Evolutionary conservation across 2,113 vertebrate species (phyloP), one percentile per base, ranked within the genome.

Genomic region (Amphiprion percula): DNA sequence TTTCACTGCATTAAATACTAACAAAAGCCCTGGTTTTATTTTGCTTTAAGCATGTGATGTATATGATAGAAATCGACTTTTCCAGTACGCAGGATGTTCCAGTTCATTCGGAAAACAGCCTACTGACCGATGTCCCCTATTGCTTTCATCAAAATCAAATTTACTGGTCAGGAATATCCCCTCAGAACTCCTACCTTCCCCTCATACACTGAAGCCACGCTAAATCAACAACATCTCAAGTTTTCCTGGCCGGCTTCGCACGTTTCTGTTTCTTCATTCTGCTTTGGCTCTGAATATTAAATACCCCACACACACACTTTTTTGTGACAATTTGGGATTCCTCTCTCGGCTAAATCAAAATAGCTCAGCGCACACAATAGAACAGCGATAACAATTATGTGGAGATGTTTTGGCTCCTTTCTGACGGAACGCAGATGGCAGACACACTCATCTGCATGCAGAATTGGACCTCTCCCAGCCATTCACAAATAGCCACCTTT

Each of bases 401-500:
- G 46, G 49, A 50, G 41, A 74, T 70, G 68, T 56, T 64, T 66
- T 75, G 68, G 41, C 74, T 76, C 15, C 21, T 61, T 23, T 61
- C 52, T 74, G 41, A 63, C 77, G 47, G 59, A 62, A 46, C 56
- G 56, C 73, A 82, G 75, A 61, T 58, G 76, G 52, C 68, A 82
- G 68, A 53, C 24, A 65, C 65, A 39, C 62, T 80, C 77, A 80
- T 83, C 79, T 77, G 79, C 68, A 69, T 80, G 68, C 76, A 49
- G 79, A 69, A 54, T 46, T 68, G 69, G 77, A 80, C 49, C 24
- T 61, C 19, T 37, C 21, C 69, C 74, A 81, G 23, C 16, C 49
- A n/a, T 79, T 84, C 61, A 82, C 5, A 66, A 16, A 16, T 15
- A 30, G 46, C 21, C 54, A 1, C 30, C 63, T 73, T 56, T 17